These are phyloP conservation scores for Agrotis clavis DNA, from an alignment of 2,888 invertebrate species.

Conservation along the genomic window DNA sequence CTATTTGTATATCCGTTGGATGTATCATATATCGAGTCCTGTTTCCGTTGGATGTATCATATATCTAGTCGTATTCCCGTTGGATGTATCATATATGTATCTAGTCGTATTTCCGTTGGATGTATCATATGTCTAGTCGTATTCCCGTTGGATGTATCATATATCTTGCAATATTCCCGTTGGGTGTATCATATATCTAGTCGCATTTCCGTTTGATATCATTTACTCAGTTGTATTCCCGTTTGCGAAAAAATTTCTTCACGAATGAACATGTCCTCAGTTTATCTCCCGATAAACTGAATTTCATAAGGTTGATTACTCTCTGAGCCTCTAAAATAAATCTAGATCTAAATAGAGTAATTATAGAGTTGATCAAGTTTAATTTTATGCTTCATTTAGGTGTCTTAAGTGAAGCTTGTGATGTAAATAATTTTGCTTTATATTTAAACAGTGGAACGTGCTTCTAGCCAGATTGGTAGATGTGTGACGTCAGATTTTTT, in stretches of 20 bases:
- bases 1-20: too few relatives aligned
- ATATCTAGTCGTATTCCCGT: too few relatives aligned
- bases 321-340: conserved; percentile 32
- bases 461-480: conserved; percentile 8
- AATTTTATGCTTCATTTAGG: conserved; percentile 42
- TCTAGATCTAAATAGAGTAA: conserved; percentile 27
- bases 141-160: too few relatives aligned
- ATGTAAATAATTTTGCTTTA: conserved; percentile 15
- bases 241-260: background rate
- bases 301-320: conserved; percentile 29
- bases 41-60: too few relatives aligned
- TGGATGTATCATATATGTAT: too few relatives aligned
- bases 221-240: too few relatives aligned
- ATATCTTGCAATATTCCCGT: too few relatives aligned
- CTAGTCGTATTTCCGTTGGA: too few relatives aligned
- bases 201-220: too few relatives aligned
- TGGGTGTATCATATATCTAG: too few relatives aligned
- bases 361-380: conserved; percentile 26
- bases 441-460: conserved; percentile 30
- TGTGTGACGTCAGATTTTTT: conserved; percentile 16
- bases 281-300: conserved; percentile 27
- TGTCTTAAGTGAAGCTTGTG: conserved; percentile 25
- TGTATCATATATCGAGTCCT: too few relatives aligned
- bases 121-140: too few relatives aligned
- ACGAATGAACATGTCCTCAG: background rate